Conservation (phyloP, 2,888 invertebrate genomes). For the Elysia crispata region DNA sequence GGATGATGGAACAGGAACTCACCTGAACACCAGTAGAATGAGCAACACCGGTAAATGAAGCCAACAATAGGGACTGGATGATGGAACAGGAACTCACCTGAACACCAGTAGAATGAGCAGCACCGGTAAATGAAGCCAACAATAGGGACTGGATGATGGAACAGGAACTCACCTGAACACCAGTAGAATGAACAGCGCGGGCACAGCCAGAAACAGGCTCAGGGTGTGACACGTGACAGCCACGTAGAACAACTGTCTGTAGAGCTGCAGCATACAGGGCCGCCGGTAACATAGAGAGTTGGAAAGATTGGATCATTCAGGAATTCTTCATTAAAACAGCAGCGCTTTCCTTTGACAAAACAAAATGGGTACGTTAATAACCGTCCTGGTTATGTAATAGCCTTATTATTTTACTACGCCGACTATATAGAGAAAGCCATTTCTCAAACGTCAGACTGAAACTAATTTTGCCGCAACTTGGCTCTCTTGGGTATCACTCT, state of each 20-base stretch:
- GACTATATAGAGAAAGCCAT: no score
- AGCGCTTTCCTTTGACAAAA: slow-evolving; percentile 1
- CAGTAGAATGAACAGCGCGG: slow-evolving; percentile 49
- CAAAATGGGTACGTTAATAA: no score
- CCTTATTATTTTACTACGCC: no score
- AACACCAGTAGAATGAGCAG: slow-evolving; percentile 47
- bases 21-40: no score
- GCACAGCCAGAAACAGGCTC: slow-evolving; percentile 49
- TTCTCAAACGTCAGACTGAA: no score
- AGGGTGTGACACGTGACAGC: slow-evolving; percentile 47
- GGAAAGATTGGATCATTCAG: no score
- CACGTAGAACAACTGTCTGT: slow-evolving; percentile 46
- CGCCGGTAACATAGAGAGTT: background rate
- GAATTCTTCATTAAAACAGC: background rate
- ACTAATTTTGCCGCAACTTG: no score
- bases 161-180: slow-evolving; percentile 41
- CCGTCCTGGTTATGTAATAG: no score
- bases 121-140: slow-evolving; percentile 46
- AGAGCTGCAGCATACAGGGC: slow-evolving; percentile 40
- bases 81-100: slow-evolving; percentile 34
- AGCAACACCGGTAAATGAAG: no score
- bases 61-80: no score
- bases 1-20: no score
- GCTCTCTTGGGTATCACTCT: no score
- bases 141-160: slow-evolving; percentile 46